phyloP scores from a whole-genome alignment of 2,797 vertebrate species.

The Mareca strepera region DNA sequence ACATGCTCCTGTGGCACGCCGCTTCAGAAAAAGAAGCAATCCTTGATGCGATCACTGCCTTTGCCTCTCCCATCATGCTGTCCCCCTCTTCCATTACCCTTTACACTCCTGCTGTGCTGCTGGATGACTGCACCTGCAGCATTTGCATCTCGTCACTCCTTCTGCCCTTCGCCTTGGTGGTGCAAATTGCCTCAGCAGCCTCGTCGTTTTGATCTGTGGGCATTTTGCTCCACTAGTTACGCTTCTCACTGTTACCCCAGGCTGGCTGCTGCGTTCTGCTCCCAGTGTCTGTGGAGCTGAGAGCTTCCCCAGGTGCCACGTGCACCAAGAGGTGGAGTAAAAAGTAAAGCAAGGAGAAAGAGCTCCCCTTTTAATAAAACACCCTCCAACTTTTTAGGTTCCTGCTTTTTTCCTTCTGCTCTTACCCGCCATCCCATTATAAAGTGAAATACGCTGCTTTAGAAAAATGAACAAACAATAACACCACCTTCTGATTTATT shows the following conservation, averaged over 20 bases:
- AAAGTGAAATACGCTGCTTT: background rate
- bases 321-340: background rate
- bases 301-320: background rate
- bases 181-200: slow-evolving; percentile 4
- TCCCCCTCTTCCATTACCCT: background rate
- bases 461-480: background rate
- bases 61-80: background rate
- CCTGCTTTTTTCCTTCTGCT: background rate
- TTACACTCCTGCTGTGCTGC: background rate
- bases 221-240: background rate
- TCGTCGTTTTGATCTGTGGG: slow-evolving; percentile 7
- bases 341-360: background rate
- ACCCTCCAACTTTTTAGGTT: background rate
- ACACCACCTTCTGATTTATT: slow-evolving; percentile 9
- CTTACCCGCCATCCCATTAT: background rate
- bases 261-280: background rate
- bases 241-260: fast-evolving
- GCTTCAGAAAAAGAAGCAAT: background rate
- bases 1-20: background rate
- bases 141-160: background rate
- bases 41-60: background rate
- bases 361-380: background rate
- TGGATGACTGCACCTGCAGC: background rate
- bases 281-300: background rate
- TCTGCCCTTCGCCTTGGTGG: background rate